These are phyloP conservation scores for Euplagia quadripunctaria DNA, from an alignment of 2,888 invertebrate genomes.

Conservation along the genomic window DNA sequence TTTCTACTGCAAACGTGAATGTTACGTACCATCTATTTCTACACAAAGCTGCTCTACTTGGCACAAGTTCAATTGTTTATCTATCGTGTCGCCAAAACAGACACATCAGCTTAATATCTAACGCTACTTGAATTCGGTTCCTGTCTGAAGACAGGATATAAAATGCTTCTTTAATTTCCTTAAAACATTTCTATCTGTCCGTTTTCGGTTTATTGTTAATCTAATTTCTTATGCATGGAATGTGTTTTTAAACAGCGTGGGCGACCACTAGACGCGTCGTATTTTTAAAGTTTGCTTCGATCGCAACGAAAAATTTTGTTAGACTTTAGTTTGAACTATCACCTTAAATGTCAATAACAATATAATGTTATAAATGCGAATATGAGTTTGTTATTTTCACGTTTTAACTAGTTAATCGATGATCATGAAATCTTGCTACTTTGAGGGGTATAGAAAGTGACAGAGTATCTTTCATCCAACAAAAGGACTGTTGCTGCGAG, in stretches of 20 bases:
- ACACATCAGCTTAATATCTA: slow-evolving; percentile 32
- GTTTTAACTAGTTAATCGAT: too few species aligned
- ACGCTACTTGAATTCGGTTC: slow-evolving; percentile 17
- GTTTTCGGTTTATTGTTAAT: slow-evolving; percentile 7
- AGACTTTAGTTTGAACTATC: not conserved
- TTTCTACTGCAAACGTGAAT: slow-evolving; percentile 2
- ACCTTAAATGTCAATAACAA: not conserved
- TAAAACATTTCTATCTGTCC: slow-evolving; percentile 13
- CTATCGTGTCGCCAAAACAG: slow-evolving; percentile 38
- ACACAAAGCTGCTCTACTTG: slow-evolving; percentile 40
- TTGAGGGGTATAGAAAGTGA: not conserved
- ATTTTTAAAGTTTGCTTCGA: not conserved
- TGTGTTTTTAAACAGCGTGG: slow-evolving; percentile 1
- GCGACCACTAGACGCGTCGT: not conserved
- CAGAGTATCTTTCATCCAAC: not conserved
- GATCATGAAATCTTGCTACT: not conserved
- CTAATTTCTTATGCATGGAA: slow-evolving; percentile 4
- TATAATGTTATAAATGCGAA: not conserved
- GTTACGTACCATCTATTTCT: slow-evolving; percentile 35
- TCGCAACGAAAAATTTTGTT: not conserved
- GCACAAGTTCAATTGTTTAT: slow-evolving; percentile 49
- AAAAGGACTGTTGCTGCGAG: too few species aligned
- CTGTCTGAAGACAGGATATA: slow-evolving; percentile 17
- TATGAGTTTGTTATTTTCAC: not conserved
- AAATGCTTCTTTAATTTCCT: slow-evolving; percentile 14